Evolutionary conservation across 2,113 vertebrate species (phyloP).

Genomic region (Eupsittula cactorum): DNA sequence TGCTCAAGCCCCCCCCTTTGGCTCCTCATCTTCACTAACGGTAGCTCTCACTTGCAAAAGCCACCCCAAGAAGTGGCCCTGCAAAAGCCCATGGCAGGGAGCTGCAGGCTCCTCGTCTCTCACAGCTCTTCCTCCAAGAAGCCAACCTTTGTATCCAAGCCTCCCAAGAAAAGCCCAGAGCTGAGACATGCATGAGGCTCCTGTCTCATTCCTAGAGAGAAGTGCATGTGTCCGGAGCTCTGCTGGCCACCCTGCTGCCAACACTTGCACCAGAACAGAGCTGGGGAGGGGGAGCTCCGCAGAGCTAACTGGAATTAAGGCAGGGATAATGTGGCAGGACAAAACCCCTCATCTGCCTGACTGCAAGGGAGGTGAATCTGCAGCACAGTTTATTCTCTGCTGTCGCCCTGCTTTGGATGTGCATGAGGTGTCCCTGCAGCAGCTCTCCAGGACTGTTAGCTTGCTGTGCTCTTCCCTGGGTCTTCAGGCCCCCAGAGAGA

Average conservation of each 20-base stretch:
- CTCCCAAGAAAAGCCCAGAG: not conserved
- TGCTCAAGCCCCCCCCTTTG: not conserved
- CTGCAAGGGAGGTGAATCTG: not conserved
- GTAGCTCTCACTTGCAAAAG: not conserved
- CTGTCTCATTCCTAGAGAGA: not conserved
- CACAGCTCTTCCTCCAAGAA: not conserved
- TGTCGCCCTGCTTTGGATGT: not conserved
- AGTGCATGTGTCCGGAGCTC: not conserved
- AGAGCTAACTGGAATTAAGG: not conserved
- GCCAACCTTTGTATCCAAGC: not conserved
- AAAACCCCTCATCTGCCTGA: not conserved
- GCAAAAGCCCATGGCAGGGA: not conserved
- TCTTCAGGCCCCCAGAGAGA: not conserved
- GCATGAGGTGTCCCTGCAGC: rapidly evolving
- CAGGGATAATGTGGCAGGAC: not conserved
- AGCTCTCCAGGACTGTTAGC: not conserved
- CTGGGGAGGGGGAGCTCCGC: not conserved
- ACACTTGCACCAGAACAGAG: not conserved
- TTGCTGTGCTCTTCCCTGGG: not conserved
- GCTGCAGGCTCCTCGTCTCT: not conserved
- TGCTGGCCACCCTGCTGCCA: not conserved
- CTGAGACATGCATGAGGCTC: rapidly evolving
- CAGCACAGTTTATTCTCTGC: not conserved
- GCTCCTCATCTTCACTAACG: rapidly evolving
- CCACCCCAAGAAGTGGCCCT: not conserved